These are phyloP conservation scores for Drosophila mimica DNA, from an alignment of 2,888 invertebrate species.

Conservation along the genomic window DNA sequence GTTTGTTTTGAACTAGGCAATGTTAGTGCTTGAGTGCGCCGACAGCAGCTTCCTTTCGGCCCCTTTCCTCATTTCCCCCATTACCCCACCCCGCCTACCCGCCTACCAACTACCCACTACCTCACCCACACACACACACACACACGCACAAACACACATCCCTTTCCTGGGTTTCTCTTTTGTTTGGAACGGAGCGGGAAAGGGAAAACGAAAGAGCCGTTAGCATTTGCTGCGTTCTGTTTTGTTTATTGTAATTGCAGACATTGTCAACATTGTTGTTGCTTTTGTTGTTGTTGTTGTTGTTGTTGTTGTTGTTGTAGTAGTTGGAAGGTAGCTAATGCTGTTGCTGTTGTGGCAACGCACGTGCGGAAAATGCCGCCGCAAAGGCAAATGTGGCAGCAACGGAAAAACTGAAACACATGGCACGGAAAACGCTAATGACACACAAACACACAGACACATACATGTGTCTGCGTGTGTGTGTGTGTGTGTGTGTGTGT, in stretches of 20 bases:
- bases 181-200: no score
- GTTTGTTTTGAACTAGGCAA: conserved; percentile 10
- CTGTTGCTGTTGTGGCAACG: conserved; percentile 43
- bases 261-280: conserved; percentile 60
- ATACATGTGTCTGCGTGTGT: background rate
- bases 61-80: background rate
- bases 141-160: background rate
- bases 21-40: conserved; percentile 34
- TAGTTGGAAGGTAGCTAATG: conserved; percentile 19
- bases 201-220: conserved; percentile 44
- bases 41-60: conserved; percentile 23
- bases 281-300: conserved; percentile 25
- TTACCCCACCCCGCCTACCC: background rate
- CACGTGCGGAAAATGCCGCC: conserved; percentile 59
- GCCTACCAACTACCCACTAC: background rate
- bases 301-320: conserved; percentile 27
- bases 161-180: background rate
- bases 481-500: background rate
- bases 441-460: conserved; percentile 49
- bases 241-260: conserved; percentile 77
- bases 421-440: conserved; percentile 67
- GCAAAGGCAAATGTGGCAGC: conserved; percentile 48
- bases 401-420: conserved; percentile 56
- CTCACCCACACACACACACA: background rate
- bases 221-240: conserved; percentile 74